Evolutionary conservation across 2,113 vertebrate genomes (phyloP).

Genomic region (Daphoenositta chrysoptera): DNA sequence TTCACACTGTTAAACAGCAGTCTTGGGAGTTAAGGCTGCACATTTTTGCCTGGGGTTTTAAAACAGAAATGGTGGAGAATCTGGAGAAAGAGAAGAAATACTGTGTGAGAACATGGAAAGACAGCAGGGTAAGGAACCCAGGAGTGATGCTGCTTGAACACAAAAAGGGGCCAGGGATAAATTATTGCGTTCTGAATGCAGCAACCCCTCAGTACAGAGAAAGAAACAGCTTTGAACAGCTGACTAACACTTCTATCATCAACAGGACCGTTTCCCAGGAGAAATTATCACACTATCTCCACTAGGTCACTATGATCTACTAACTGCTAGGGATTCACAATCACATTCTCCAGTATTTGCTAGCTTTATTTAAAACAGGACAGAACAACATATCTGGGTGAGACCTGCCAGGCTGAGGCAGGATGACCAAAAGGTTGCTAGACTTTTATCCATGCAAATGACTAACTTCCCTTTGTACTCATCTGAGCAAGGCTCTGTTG

Average conservation of each 20-base stretch:
- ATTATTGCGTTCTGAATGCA: neutral
- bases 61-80: neutral
- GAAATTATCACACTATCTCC: neutral
- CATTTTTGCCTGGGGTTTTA: neutral
- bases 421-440: neutral
- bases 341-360: neutral
- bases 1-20: neutral
- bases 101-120: neutral
- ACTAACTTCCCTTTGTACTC: neutral
- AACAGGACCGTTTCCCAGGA: neutral
- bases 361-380: neutral
- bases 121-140: neutral
- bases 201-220: rapidly evolving
- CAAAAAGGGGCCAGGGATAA: neutral
- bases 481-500: neutral
- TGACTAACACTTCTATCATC: neutral
- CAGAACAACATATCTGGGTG: neutral
- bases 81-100: neutral
- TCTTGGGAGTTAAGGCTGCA: neutral
- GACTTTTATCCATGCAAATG: neutral
- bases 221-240: neutral
- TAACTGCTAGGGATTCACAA: neutral
- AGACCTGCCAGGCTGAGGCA: neutral
- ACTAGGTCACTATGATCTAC: neutral
- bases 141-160: neutral